phyloP scores from a whole-genome alignment of 2,888 invertebrate genomes.

The Bibio marci region DNA sequence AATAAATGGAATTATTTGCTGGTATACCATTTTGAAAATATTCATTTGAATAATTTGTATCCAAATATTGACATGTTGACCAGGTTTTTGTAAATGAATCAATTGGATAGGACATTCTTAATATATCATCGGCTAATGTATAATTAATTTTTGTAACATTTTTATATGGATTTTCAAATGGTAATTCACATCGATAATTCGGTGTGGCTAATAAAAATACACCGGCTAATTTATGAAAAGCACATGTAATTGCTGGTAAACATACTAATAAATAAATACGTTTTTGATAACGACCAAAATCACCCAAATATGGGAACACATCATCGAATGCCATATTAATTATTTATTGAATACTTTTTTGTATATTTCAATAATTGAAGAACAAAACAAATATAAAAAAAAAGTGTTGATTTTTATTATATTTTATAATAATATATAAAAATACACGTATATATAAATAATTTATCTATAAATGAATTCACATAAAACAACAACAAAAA shows the following conservation, averaged over 20 bases:
- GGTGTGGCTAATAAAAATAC: slow-evolving; percentile 52
- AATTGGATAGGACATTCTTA: slow-evolving; percentile 36
- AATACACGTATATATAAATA: no score
- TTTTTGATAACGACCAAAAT: slow-evolving; percentile 52
- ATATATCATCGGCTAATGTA: slow-evolving; percentile 27
- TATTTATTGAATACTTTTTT: no score
- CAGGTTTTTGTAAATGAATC: slow-evolving; percentile 29
- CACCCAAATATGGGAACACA: slow-evolving; percentile 45
- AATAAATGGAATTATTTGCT: slow-evolving; percentile 23
- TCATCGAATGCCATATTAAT: slow-evolving; percentile 50
- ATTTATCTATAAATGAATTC: no score
- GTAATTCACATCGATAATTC: slow-evolving; percentile 42
- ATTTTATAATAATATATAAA: no score
- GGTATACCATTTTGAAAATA: slow-evolving; percentile 19
- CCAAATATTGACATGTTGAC: slow-evolving; percentile 35
- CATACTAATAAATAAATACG: slow-evolving; percentile 50
- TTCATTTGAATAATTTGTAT: slow-evolving; percentile 26
- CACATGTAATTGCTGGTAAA: slow-evolving; percentile 51
- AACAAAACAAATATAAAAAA: no score
- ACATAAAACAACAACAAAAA: no score
- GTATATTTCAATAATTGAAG: no score
- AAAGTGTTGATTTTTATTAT: no score
- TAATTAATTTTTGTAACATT: not conserved
- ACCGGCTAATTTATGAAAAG: slow-evolving; percentile 54
- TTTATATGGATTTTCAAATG: slow-evolving; percentile 29